Evolutionary conservation across 1,140 invertebrate species (phyloP).

Genomic region (Gryon sp.): DNA sequence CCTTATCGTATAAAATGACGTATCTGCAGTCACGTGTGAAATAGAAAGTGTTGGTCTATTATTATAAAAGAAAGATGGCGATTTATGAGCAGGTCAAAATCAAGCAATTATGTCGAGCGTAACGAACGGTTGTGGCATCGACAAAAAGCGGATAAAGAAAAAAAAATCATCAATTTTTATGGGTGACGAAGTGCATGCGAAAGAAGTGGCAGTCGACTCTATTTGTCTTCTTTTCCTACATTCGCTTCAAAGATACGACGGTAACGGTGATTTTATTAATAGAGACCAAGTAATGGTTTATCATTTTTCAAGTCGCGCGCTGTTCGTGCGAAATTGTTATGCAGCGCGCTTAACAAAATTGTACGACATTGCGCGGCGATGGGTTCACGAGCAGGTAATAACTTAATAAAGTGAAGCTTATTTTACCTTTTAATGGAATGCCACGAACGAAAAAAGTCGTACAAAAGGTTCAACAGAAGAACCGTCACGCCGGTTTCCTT

Average conservation of each 20-base stretch:
- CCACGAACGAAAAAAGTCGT: constrained; percentile 87
- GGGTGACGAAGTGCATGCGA: constrained; percentile 2
- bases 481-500: constrained; percentile 96
- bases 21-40: constrained; percentile 28
- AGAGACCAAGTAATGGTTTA: constrained; percentile 14
- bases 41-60: constrained; percentile 24
- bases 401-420: constrained; percentile 21
- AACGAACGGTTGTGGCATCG: not conserved
- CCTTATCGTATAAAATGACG: constrained; percentile 12
- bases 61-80: not conserved
- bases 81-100: constrained; percentile 11
- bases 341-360: not conserved
- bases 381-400: constrained; percentile 11
- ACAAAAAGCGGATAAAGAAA: not conserved
- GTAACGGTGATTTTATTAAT: constrained; percentile 29
- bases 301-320: constrained; percentile 6
- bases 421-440: constrained; percentile 84
- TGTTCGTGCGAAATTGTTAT: constrained; percentile 17
- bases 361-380: not conserved
- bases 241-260: not conserved
- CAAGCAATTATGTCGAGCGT: constrained; percentile 26
- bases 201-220: constrained; percentile 7
- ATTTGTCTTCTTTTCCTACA: constrained; percentile 15
- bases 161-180: constrained; percentile 20
- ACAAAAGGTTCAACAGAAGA: constrained; percentile 85